These are phyloP conservation scores for Trachymyrmex cornetzi DNA, from an alignment of 1,140 invertebrate species.

Conservation along the genomic window DNA sequence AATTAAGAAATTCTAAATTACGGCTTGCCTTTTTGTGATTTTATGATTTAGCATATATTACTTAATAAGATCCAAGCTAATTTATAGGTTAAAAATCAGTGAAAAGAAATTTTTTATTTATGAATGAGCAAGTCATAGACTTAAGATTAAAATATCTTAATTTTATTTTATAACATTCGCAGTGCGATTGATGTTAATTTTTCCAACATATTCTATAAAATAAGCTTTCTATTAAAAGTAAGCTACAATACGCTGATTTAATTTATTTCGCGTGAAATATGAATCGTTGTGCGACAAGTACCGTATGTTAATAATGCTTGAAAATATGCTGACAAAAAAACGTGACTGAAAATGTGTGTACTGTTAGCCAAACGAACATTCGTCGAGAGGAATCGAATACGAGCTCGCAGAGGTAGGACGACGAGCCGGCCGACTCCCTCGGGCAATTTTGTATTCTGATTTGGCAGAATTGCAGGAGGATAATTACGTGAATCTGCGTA, in stretches of 20 bases:
- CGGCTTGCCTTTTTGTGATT: no score
- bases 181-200: neutral
- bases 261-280: slow-evolving; percentile 1
- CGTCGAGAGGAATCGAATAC: slow-evolving; percentile 44
- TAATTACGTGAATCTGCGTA: slow-evolving; percentile 37
- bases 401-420: slow-evolving; percentile 59
- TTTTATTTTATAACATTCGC: neutral
- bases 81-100: neutral
- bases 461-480: slow-evolving; percentile 71
- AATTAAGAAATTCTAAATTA: no score
- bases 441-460: slow-evolving; percentile 81
- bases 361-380: slow-evolving; percentile 62
- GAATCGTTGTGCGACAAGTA: slow-evolving; percentile 38
- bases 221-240: neutral
- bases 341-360: slow-evolving; percentile 53
- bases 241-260: neutral
- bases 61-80: no score
- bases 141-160: neutral
- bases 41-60: no score
- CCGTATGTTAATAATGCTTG: slow-evolving; percentile 61
- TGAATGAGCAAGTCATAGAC: neutral
- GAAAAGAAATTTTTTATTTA: no score
- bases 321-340: slow-evolving; percentile 47
- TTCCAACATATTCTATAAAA: neutral
- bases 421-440: slow-evolving; percentile 76